Evolutionary conservation across 2,888 invertebrate species (phyloP).

Genomic region (Pristionchus fissidentatus): DNA sequence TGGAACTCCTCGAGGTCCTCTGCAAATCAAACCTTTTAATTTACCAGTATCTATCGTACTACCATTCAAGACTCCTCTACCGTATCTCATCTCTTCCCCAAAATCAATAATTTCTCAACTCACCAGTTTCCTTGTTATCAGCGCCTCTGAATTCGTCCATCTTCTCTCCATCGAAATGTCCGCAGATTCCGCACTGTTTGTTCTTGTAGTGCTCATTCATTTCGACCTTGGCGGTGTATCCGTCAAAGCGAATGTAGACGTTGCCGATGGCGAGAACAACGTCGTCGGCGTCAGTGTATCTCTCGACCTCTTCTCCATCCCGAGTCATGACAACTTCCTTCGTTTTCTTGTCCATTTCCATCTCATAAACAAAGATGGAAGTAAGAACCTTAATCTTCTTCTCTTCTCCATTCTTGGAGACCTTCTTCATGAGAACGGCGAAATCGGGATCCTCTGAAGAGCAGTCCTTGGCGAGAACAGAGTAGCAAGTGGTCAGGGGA

Average conservation of each 20-base stretch:
- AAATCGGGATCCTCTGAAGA: slow-evolving; percentile 60
- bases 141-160: slow-evolving; percentile 52
- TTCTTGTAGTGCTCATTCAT: slow-evolving; percentile 37
- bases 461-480: slow-evolving; percentile 75
- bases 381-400: slow-evolving; percentile 51
- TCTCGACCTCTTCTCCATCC: slow-evolving; percentile 42
- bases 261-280: slow-evolving; percentile 52
- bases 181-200: slow-evolving; percentile 56
- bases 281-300: slow-evolving; percentile 47
- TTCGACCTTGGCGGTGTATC: slow-evolving; percentile 32
- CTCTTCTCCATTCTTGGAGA: slow-evolving; percentile 46
- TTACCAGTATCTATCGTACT: no score
- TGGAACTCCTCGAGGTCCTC: slow-evolving; percentile 49
- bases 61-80: neutral
- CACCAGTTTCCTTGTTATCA: slow-evolving; percentile 52
- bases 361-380: neutral
- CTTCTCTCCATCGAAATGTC: slow-evolving; percentile 50
- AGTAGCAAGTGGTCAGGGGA: slow-evolving; percentile 67
- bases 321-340: slow-evolving; percentile 56
- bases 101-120: neutral
- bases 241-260: slow-evolving; percentile 29
- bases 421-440: slow-evolving; percentile 71
- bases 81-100: neutral
- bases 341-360: slow-evolving; percentile 48
- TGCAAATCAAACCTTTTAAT: neutral